phyloP scores from a whole-genome alignment of 2,113 vertebrate species.

The Deroptyus accipitrinus region DNA sequence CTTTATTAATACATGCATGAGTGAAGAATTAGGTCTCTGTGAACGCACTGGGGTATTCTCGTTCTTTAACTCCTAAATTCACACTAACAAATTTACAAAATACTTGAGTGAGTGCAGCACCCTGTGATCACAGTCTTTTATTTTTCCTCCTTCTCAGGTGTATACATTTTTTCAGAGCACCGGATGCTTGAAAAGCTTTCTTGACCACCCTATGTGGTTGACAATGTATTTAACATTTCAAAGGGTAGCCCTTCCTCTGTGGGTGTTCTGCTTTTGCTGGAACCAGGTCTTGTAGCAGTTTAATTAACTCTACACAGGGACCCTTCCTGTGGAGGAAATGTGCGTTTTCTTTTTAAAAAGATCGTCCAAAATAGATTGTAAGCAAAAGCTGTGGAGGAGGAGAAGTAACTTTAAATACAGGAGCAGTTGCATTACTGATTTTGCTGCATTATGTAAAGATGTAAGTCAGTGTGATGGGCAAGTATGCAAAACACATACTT shows the following conservation, averaged over 20 bases:
- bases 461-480: not conserved
- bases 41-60: accelerated
- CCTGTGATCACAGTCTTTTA: not conserved
- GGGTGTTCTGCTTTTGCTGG: not conserved
- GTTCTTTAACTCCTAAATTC: not conserved
- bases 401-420: not conserved
- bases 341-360: not conserved
- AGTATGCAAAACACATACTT: not conserved
- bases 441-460: not conserved
- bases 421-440: not conserved
- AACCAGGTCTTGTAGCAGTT: not conserved
- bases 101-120: not conserved
- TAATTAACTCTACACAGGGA: slow-evolving; percentile 8
- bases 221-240: not conserved
- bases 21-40: not conserved
- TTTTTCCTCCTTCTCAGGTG: not conserved
- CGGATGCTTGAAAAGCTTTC: not conserved
- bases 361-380: not conserved
- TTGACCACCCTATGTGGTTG: not conserved
- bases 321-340: not conserved
- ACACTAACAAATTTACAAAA: not conserved
- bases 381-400: not conserved
- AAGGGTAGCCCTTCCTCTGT: not conserved
- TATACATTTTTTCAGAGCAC: not conserved
- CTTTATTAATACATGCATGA: not conserved